A percentile compares a stretch with the other conserved stretches of the same genome.
phyloP scores from a whole-genome alignment of 1,140 invertebrate species.

The Pachypsylla venusta region DNA sequence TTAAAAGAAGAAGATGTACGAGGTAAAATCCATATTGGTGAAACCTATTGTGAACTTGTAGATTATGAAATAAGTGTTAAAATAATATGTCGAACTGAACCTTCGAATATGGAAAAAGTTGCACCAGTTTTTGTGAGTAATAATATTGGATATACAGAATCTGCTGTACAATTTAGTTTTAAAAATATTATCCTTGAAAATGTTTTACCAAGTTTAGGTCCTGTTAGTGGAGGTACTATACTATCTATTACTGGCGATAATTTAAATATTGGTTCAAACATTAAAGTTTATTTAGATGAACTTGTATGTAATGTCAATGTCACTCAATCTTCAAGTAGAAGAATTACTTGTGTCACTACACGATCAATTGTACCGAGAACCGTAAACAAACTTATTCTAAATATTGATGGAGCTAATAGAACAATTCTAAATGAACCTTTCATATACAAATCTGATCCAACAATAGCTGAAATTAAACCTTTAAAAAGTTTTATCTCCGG shows the following conservation, averaged over 20 bases:
- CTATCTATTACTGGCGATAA: slow-evolving; percentile 79
- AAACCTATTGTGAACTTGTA: slow-evolving; percentile 71
- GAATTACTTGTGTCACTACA: slow-evolving; percentile 74
- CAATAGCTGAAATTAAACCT: slow-evolving; percentile 81
- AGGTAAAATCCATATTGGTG: slow-evolving; percentile 81
- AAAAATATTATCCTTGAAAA: slow-evolving; percentile 68
- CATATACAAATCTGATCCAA: slow-evolving; percentile 84
- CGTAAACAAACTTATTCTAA: slow-evolving; percentile 43
- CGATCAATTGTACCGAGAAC: slow-evolving; percentile 27
- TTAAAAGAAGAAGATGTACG: slow-evolving; percentile 75
- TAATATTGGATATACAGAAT: slow-evolving; percentile 73
- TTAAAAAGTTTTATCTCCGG: slow-evolving; percentile 76
- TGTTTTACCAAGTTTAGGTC: slow-evolving; percentile 72
- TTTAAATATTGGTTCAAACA: slow-evolving; percentile 83
- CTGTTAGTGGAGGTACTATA: slow-evolving; percentile 84
- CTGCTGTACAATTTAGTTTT: slow-evolving; percentile 76
- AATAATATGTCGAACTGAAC: slow-evolving; percentile 73
- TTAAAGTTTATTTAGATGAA: slow-evolving; percentile 75
- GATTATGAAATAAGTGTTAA: slow-evolving; percentile 83
- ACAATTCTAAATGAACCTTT: slow-evolving; percentile 54
- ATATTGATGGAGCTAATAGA: slow-evolving; percentile 69
- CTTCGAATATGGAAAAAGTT: slow-evolving; percentile 50
- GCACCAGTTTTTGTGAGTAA: slow-evolving; percentile 78
- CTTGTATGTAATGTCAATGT: slow-evolving; percentile 74
- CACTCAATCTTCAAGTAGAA: slow-evolving; percentile 72